Base-by-base conservation (phyloP, 2,113 vertebrate species). In the Ammodytes marinus region DNA sequence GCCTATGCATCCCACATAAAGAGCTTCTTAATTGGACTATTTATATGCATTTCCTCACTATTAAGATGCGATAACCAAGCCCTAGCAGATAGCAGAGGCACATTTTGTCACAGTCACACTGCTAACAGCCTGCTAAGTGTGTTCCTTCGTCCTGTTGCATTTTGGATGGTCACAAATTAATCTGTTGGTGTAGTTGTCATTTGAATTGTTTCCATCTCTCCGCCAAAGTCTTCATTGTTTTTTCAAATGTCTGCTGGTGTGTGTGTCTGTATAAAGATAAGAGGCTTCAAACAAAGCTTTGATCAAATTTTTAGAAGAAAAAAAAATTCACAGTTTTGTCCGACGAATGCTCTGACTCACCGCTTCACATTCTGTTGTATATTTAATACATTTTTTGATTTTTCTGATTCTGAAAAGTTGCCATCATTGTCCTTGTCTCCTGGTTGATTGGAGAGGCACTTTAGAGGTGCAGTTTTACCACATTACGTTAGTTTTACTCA, bases 221-320 rank as follows among this genome's bases (percentile, higher is more conserved):
- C 19, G 60, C 37, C 9, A 27, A 27, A 27, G 27, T 27, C 27
- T 27, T 27, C 27, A 27, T 27, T 27, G 43, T 37, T 19, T 43
- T 43, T 14, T 35, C 50, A 53, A 74, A 52, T 10, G 27, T 19
- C 12, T 49, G 35, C 37, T 45, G 11, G 0, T 64, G 1, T 69
- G 37, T 64, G n/a, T 61, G 49, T 46, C 69, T 35, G 59, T 5
- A 5, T 42, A 35, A 17, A 74, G 12, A 57, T 54, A 79, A 8
- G 65, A 68, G 60, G 57, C 64, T 76, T 78, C 69, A 54, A 15
- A 59, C 19, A 52, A 19, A 50, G 60, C 57, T 77, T 60, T 70
- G 52, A 85, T 77, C 76, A 64, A 45, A 59, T 60, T 82, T 71
- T 35, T n/a, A n/a, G n/a, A n/a, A 63, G 65, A 70, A 54, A 55